Evolutionary conservation across 2,797 vertebrate genomes (phyloP), one percentile per base, ranked within the genome.

Genomic region (Fundulus diaphanus): DNA sequence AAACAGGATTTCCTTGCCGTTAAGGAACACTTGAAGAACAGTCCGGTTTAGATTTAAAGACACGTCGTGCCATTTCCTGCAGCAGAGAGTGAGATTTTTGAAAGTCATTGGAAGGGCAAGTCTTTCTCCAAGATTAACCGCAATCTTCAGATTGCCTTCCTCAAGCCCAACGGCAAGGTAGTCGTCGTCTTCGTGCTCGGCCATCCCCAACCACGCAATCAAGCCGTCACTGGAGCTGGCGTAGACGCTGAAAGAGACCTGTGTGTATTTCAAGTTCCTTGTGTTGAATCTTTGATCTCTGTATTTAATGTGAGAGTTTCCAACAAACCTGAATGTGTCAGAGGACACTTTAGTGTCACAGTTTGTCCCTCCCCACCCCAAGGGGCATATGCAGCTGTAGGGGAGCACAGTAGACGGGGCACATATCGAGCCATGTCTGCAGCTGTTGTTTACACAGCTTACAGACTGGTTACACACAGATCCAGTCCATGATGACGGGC

Each of bases 271-370:
- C 37, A 97, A 87, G 59, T 96, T 93, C 80, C 97, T 95, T 0
- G 65, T 85, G 79, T 76, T 82, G 31, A 96, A 95, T 70, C 92
- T 88, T 0, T 89, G 84, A 80, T 98, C 97, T 24, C 0, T 82
- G 79, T 97, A 94, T 88, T 95, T 97, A 70, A 97, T 89, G 33
- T 96, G 97, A 0, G 97, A 98, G 79, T 95, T 95, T 7, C 95
- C 96, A 0, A 83, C 67, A 72, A 97, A 97, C 79, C 83, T 92
- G 2, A 95, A 92, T 24, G 78, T 93, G 37, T 87, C 93, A 80
- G 95, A 92, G 0, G 77, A 80, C n/a, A 86, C 88, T 76, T 92
- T 86, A 15, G 68, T 89, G 4, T 96, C 70, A 0, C 96, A 98
- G 66, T 95, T 81, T 42, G 59, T 90, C 13, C 97, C 97, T 40